Conservation (phyloP, 2,113 vertebrate genomes). For the Carassius gibelio region DNA sequence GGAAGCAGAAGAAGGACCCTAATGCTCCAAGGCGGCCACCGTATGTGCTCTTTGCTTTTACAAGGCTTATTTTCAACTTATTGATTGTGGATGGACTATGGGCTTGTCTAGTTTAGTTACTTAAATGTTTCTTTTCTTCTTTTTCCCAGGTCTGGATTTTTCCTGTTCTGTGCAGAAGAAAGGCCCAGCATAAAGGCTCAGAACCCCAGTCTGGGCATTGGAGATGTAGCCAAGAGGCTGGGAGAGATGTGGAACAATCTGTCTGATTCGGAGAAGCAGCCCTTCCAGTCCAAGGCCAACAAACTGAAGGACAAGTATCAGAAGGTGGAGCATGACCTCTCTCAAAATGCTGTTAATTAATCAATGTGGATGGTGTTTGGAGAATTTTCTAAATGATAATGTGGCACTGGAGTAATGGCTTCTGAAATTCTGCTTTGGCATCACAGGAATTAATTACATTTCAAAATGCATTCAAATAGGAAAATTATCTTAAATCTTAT, state of each 20-base stretch:
- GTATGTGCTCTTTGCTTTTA: conserved; percentile 71
- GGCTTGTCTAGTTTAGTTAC: neutral
- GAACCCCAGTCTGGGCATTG: conserved; percentile 83
- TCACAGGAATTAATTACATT: no score
- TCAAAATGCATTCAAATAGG: no score
- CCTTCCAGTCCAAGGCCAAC: conserved; percentile 83
- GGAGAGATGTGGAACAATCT: conserved; percentile 89
- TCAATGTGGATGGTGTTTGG: neutral
- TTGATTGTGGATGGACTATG: rapidly evolving
- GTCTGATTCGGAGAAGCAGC: conserved; percentile 82
- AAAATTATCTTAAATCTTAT: no score
- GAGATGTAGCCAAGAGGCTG: conserved; percentile 85
- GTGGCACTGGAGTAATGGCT: no score
- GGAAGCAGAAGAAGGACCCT: conserved; percentile 85
- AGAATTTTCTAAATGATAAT: neutral
- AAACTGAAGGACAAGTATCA: conserved; percentile 89
- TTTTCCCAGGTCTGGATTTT: conserved; percentile 81
- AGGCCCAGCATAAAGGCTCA: conserved; percentile 86
- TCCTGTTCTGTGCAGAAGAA: conserved; percentile 86
- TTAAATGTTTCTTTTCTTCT: neutral
- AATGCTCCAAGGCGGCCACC: conserved; percentile 85
- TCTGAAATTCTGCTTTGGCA: neutral
- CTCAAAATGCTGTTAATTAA: neutral
- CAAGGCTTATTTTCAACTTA: neutral
- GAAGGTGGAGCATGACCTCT: conserved; percentile 72